phyloP scores from a whole-genome alignment of 2,113 vertebrate species.

The Nothobranchius kuhntae region DNA sequence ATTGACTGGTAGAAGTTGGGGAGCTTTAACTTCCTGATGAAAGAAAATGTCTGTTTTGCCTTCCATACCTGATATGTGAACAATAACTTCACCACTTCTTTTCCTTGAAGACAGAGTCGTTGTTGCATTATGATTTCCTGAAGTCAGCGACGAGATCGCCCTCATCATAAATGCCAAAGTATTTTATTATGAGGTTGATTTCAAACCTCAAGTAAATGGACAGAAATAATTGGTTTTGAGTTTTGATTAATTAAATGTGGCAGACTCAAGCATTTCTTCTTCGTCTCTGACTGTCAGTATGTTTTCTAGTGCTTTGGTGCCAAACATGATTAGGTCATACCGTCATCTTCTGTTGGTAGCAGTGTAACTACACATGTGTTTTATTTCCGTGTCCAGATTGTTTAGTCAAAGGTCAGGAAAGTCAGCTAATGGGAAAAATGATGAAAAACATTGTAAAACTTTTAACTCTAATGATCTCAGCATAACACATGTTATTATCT shows the following conservation, averaged over 20 bases:
- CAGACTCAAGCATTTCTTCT: background rate
- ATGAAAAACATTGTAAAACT: constrained; percentile 4
- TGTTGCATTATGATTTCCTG: too few relatives aligned
- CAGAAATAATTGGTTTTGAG: constrained; percentile 1
- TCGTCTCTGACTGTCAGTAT: background rate
- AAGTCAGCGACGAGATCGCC: too few relatives aligned
- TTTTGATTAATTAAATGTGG: background rate
- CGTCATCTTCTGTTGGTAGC: background rate
- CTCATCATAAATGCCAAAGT: too few relatives aligned
- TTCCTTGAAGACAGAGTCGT: too few relatives aligned
- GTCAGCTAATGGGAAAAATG: background rate
- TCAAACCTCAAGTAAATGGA: too few relatives aligned
- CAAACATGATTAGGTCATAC: background rate
- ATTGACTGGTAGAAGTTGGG: too few relatives aligned
- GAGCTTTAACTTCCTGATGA: too few relatives aligned
- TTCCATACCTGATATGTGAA: too few relatives aligned
- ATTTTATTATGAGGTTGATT: too few relatives aligned
- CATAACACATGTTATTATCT: background rate
- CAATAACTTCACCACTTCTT: too few relatives aligned
- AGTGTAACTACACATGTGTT: constrained; percentile 2
- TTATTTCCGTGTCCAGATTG: constrained; percentile 4
- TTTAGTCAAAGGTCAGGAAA: constrained; percentile 39
- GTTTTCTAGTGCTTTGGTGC: background rate
- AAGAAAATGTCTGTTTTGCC: too few relatives aligned
- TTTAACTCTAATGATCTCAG: background rate